Evolutionary conservation across 2,888 invertebrate species (phyloP), one percentile per base, ranked within the genome.

Genomic region (Hedychridium roseum): DNA sequence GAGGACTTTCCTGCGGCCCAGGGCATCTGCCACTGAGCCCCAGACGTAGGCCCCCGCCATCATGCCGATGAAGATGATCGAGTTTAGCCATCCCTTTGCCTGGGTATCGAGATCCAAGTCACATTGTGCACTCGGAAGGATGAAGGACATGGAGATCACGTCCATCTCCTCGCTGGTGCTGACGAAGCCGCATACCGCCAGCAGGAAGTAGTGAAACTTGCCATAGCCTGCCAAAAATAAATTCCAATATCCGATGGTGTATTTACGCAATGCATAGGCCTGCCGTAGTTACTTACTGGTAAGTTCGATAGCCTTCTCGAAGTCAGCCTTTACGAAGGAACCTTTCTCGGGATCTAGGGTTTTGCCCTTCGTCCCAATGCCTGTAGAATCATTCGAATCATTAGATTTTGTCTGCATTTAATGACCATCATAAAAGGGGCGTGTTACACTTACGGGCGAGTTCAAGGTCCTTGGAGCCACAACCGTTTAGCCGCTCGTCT

Each of bases 151-250:
- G 70, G 92, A 92, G 74, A 95, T 91, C 82, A 94, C 93, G 83
- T 94, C 94, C 89, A 95, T 93, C 84, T 94, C 94, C 85, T 95
- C 94, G 80, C 93, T 93, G 65, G 92, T 92, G 83, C 91, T 92
- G 80, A 94, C 94, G 82, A 94, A 91, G 68, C 95, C 94, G 83
- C 94, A 94, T 80, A 95, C 89, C 77, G 90, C 88, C 83, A 95
- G 83, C 78, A 95, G 85, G 73, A 91, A 83, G 81, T 92, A 91
- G 81, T 95, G 94, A 81, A 94, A 95, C 81, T 90, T 87, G 73
- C 92, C 92, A 88, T 91, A 91, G 74, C 89, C 90, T 89, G 78
- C 6, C 55, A 62, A 57, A 5, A 28, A 49, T 34, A 27, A 23
- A 11, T 44, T 21, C 30, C 1, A 15, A 41, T 15, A 2, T 15